Evolutionary conservation across 1,140 invertebrate genomes (phyloP), one percentile per base, ranked within the genome.

Genomic region (Babylonia areolata): DNA sequence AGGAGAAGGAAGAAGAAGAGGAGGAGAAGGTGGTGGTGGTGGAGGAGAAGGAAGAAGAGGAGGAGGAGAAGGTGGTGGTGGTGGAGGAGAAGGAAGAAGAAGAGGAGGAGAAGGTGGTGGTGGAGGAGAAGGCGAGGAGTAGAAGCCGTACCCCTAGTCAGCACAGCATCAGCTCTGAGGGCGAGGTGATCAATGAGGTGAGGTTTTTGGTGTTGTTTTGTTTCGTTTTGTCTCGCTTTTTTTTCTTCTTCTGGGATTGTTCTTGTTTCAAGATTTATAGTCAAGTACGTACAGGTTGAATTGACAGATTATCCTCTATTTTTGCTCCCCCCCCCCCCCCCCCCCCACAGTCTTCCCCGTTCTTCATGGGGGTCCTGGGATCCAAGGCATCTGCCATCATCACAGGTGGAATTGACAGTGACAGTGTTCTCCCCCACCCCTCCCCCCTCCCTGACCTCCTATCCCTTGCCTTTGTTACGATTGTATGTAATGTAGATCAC

Each of bases 131-230:
- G 81, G 33, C 33, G n/a, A n/a, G 81, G 31, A 81, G 77, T 40
- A 69, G 73, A 46, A 79, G 83, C 37, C 40, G 78, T 12, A 71
- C 82, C 28, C 81, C 54, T 1, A 85, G 77, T 31, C 73, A 33
- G 51, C 58, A 83, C 73, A 78, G 39, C 79, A 84, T 84, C 82
- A 84, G 81, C 81, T 84, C 82, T 1, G 82, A 84, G 42, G 54
- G 82, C 5, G 81, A 84, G 31, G 81, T 84, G 20, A 12, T 84
- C 35, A 84, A 84, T 39, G 82, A 84, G 81, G 82, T 84, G 9
- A 75, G 82, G 31, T 28, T 37, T n/a, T 69, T 69, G 23, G 58
- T 23, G 5, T 31, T 31, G n/a, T 5, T 28, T 6, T 11, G 58
- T 6, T 31, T 11, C n/a, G 58, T 69, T 69, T 69, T 69, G 20